Percentiles rank a stretch among this genome's conserved stretches.
Conservation (phyloP, 2,888 invertebrate species). For the Perizoma flavofasciatum region DNA sequence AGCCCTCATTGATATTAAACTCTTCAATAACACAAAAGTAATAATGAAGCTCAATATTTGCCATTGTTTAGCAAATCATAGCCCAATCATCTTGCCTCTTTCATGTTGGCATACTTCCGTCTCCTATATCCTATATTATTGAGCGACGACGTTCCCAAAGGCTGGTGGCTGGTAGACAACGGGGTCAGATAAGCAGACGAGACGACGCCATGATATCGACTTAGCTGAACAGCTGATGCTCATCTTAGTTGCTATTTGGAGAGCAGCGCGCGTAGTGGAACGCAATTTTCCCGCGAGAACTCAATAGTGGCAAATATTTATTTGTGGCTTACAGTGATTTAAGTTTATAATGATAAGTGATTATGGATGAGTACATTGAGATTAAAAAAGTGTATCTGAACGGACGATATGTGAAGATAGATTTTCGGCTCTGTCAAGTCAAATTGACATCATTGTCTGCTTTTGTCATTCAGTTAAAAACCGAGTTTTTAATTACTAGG, state of each 20-base stretch:
- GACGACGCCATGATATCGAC: slow-evolving; percentile 79
- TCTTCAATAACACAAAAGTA: too few species aligned
- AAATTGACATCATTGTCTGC: too few species aligned
- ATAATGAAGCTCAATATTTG: too few species aligned
- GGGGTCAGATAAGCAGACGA: slow-evolving; percentile 74
- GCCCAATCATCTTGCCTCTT: neutral
- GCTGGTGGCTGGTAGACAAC: slow-evolving; percentile 56
- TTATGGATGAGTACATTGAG: too few species aligned
- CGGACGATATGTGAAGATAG: neutral
- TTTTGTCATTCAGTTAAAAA: too few species aligned
- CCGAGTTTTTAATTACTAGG: too few species aligned
- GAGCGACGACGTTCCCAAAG: slow-evolving; percentile 46
- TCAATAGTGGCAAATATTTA: too few species aligned
- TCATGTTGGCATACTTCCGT: slow-evolving; percentile 16
- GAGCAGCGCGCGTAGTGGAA: slow-evolving; percentile 49
- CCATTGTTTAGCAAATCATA: neutral
- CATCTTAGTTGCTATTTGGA: slow-evolving; percentile 61
- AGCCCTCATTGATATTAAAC: too few species aligned
- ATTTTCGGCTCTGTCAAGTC: too few species aligned
- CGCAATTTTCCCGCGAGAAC: slow-evolving; percentile 2
- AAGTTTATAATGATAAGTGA: too few species aligned
- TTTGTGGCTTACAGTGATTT: too few species aligned
- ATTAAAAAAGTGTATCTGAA: too few species aligned
- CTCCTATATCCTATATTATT: slow-evolving; percentile 34
- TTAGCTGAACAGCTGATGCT: slow-evolving; percentile 71